Conservation (phyloP, 2,113 vertebrate species). For the Lathamus discolor region DNA sequence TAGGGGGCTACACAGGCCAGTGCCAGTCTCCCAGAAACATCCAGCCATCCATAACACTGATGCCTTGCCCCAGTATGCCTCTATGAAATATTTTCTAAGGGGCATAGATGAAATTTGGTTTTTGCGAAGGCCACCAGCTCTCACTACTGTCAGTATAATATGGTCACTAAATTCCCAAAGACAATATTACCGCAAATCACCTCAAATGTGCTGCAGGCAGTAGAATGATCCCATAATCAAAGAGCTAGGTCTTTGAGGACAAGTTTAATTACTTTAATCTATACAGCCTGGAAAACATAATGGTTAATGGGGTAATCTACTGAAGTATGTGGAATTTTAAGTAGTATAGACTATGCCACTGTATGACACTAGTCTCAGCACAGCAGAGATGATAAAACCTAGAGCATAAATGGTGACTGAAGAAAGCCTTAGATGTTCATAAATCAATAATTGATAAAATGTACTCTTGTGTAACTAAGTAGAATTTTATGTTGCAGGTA, state of each 20-base stretch:
- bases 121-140: not conserved
- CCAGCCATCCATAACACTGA: not conserved
- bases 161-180: conserved; percentile 68
- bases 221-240: conserved; percentile 67
- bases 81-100: not conserved
- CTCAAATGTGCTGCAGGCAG: conserved; percentile 67
- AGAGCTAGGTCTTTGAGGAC: conserved; percentile 64
- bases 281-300: conserved; percentile 70
- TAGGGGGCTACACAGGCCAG: not conserved
- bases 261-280: conserved; percentile 74
- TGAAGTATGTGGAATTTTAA: conserved; percentile 71
- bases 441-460: conserved; percentile 75
- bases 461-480: conserved; percentile 65
- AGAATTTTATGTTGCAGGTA: conserved; percentile 62
- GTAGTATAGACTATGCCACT: conserved; percentile 48
- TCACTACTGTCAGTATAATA: conserved; percentile 33
- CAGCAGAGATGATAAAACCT: conserved; percentile 65
- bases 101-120: not conserved
- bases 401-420: conserved; percentile 61
- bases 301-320: conserved; percentile 73
- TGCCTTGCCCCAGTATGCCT: not conserved
- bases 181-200: conserved; percentile 71
- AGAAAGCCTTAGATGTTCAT: conserved; percentile 65
- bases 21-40: not conserved
- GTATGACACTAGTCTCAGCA: conserved; percentile 45